These are phyloP conservation scores for Coccyzus lansbergi DNA, from an alignment of 2,797 vertebrate genomes.

Conservation along the genomic window DNA sequence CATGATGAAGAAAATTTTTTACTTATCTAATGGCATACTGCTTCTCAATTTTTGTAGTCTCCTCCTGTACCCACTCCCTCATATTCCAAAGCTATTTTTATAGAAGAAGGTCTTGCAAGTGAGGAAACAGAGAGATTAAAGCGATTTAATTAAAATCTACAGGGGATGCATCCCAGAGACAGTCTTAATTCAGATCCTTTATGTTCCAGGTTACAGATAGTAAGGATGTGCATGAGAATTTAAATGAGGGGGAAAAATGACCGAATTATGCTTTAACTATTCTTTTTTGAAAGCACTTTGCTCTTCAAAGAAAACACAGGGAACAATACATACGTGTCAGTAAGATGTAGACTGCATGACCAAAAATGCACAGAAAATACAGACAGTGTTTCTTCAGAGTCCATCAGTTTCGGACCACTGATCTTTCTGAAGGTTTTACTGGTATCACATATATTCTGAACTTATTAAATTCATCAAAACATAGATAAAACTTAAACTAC, in stretches of 20 bases:
- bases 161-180: neutral
- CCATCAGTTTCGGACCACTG: neutral
- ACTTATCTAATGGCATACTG: neutral
- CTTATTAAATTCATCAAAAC: neutral
- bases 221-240: neutral
- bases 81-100: neutral
- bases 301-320: neutral
- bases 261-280: neutral
- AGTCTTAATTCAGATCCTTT: neutral
- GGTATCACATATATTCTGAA: neutral
- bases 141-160: neutral
- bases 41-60: neutral
- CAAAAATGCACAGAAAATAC: neutral
- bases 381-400: neutral
- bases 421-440: neutral
- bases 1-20: neutral
- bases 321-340: neutral
- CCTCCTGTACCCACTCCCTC: too few relatives aligned
- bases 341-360: neutral
- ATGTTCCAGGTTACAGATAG: neutral
- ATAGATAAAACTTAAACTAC: constrained; percentile 37
- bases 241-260: neutral
- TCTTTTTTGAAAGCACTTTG: neutral
- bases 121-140: neutral
- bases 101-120: neutral